These are phyloP conservation scores for Petrosia ficiformis DNA, from an alignment of 37 sponge, comb jelly and placozoan genomes.

Conservation along the genomic window DNA sequence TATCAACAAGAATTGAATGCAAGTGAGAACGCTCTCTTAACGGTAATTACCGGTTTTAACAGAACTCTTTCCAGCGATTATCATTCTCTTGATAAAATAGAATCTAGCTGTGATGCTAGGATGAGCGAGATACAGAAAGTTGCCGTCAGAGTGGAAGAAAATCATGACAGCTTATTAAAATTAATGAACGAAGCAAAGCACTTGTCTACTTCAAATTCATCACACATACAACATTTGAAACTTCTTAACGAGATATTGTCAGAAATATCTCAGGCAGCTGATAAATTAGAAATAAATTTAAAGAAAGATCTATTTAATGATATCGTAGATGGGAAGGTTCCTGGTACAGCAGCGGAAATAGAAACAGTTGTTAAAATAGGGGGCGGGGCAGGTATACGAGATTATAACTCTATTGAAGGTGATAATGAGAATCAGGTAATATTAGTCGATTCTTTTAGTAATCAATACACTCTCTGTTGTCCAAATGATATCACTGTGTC, in stretches of 20 bases:
- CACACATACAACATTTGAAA: conserved; percentile 26
- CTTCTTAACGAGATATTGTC: conserved; percentile 48
- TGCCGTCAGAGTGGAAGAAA: conserved; percentile 53
- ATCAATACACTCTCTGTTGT: conserved; percentile 73
- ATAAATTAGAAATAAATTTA: conserved; percentile 61
- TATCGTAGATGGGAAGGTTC: neutral
- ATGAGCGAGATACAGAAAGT: conserved; percentile 51
- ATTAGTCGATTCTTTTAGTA: conserved; percentile 79
- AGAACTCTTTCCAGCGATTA: conserved; percentile 69
- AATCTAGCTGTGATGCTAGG: conserved; percentile 44
- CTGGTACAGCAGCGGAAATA: conserved; percentile 35
- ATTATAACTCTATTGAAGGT: conserved; percentile 3
- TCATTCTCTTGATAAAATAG: conserved; percentile 52
- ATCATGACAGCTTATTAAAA: conserved; percentile 47
- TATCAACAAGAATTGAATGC: conserved; percentile 65
- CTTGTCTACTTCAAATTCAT: conserved; percentile 14
- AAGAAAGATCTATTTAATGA: conserved; percentile 57
- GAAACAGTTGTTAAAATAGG: conserved; percentile 73
- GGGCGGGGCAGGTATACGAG: neutral
- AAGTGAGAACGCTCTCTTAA: conserved; percentile 51
- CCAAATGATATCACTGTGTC: conserved; percentile 76
- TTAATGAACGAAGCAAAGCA: conserved; percentile 49
- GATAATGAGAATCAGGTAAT: conserved; percentile 14
- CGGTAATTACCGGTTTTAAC: conserved; percentile 41
- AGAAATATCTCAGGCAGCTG: conserved; percentile 69